A percentile compares a stretch with the other conserved stretches of the same genome.
phyloP scores from a whole-genome alignment of 2,888 invertebrate genomes.

The Dynastes grantii region DNA sequence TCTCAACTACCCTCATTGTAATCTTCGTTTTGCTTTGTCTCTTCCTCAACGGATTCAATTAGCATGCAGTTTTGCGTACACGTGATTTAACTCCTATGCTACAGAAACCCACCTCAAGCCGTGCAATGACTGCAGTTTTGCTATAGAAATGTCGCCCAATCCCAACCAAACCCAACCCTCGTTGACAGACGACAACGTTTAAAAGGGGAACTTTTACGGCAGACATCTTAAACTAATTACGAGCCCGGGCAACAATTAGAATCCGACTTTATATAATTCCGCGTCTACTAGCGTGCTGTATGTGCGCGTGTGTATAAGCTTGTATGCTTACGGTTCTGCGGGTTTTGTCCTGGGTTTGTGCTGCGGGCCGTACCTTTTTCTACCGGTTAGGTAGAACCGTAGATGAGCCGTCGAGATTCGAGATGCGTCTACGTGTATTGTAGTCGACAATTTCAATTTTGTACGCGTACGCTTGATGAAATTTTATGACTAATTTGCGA shows the following conservation, averaged over 20 bases:
- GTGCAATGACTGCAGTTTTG: not conserved
- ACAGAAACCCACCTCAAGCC: not conserved
- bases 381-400: too few relatives aligned
- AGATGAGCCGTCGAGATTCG: too few relatives aligned
- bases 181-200: constrained; percentile 25
- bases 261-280: constrained; percentile 25
- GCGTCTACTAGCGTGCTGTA: not conserved
- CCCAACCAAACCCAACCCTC: not conserved
- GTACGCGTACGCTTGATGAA: constrained; percentile 29
- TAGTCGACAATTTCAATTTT: constrained; percentile 43
- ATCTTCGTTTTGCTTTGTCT: constrained; percentile 6
- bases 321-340: not conserved
- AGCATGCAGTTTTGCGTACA: constrained; percentile 15
- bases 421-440: constrained; percentile 5
- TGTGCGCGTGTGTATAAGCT: not conserved
- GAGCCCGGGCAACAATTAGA: constrained; percentile 14
- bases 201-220: constrained; percentile 29
- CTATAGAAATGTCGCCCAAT: not conserved
- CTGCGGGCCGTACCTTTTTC: not conserved
- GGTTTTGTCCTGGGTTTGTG: not conserved
- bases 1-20: not conserved
- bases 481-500: constrained; percentile 31
- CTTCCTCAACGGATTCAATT: not conserved
- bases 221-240: constrained; percentile 45
- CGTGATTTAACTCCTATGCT: not conserved